Base-by-base conservation (phyloP, 2,797 vertebrate species). In the Eurystomus glaucurus region DNA sequence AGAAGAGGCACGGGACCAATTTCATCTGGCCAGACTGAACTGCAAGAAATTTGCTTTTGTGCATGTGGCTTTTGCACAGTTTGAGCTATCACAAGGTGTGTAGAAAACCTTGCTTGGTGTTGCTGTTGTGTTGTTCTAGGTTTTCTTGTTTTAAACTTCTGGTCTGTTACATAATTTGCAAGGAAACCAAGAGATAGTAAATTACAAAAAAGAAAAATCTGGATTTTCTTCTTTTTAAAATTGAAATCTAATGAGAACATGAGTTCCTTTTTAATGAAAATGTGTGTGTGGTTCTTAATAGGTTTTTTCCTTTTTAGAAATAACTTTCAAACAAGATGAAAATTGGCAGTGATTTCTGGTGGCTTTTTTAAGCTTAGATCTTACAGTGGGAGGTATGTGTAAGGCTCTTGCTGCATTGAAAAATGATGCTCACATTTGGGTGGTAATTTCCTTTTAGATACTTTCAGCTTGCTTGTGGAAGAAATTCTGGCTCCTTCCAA, bases 31-130 rank as follows among this genome's bases (percentile, higher is more conserved):
- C 51, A 98, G 98, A 96, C 98, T 99, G 94, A 99, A 99, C 96
- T 99, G 99, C 98, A 99, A 99, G 94, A 98, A 98, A 93, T 99
- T 99, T 98, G 99, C 99, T 94, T 99, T 99, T 97, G 99, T 99
- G 66, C 99, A 99, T 33, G 91, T 99, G 91, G 99, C 99, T 90
- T 99, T 99, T 98, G 99, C 99, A 75, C 98, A 99, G 50, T 99
- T 99, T 98, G 99, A 99, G 94, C 98, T 99, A 46, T 98, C 98
- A 57, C 99, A 98, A 98, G 99, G 99, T 99, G 92, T 69, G 97
- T 87, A 71, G 45, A 85, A 91, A 85, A 94, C 33, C 22, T 8
- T 69, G 2, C 16, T 91, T 64, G 31, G 1, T 93, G 22, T 14
- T 79, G 26, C 14, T 80, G 1, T 77, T 58, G 8, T 80, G 37